Conservation (phyloP, 30 jellyfish, hydroid and myxozoan genomes). For the Pseudorhiza aurosa region DNA sequence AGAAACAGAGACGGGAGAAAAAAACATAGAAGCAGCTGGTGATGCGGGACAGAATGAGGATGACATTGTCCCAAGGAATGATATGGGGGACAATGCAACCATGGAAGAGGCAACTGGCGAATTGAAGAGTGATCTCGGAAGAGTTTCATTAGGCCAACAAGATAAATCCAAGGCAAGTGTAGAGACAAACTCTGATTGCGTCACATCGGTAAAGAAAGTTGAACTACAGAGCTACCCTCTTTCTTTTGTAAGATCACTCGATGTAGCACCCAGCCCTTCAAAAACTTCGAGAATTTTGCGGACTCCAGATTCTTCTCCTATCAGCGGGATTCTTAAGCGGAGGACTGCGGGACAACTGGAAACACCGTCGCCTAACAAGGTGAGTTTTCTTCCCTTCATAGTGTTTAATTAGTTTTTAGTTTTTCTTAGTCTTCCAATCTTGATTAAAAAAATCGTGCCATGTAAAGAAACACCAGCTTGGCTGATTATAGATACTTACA, state of each 20-base stretch:
- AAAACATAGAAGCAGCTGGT: neutral
- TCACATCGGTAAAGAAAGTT: neutral
- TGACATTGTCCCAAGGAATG: neutral
- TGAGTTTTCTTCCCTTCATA: slow-evolving; percentile 26
- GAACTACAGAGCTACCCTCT: neutral
- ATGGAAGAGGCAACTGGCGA: too few species aligned
- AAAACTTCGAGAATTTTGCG: neutral
- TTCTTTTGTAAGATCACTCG: neutral
- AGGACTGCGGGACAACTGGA: slow-evolving; percentile 44
- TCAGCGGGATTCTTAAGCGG: slow-evolving; percentile 80
- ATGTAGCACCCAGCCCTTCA: neutral
- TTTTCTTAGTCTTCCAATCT: too few species aligned
- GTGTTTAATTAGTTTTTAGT: too few species aligned
- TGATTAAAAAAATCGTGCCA: too few species aligned
- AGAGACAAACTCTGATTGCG: neutral
- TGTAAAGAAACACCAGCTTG: too few species aligned
- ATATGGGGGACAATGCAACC: neutral
- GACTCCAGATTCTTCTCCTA: slow-evolving; percentile 55
- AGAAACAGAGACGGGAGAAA: neutral
- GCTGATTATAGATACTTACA: too few species aligned
- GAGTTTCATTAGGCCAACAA: too few species aligned
- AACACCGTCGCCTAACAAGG: slow-evolving; percentile 81
- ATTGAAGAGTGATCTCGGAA: neutral
- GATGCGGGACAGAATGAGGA: neutral
- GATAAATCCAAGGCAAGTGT: neutral